phyloP scores from a whole-genome alignment of 2,797 vertebrate species.

The Enteromius treurensis region DNA sequence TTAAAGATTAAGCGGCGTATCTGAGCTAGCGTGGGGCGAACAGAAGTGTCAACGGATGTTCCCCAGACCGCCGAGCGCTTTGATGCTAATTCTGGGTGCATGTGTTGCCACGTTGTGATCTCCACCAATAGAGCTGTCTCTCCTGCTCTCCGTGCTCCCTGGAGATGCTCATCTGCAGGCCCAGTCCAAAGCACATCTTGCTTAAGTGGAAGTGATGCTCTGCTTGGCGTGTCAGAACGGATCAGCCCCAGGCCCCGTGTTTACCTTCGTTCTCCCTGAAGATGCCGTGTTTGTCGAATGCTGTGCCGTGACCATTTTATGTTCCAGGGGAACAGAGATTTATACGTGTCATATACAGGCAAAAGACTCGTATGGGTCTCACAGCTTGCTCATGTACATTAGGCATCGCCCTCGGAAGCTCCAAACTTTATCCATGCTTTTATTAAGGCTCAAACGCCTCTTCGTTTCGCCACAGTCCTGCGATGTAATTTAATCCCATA shows the following conservation, averaged over 20 bases:
- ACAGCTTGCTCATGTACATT: conserved; percentile 22
- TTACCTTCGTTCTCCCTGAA: conserved; percentile 35
- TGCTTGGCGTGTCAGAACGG: conserved; percentile 46
- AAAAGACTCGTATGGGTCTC: not conserved
- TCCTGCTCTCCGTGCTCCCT: conserved; percentile 18
- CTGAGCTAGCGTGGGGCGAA: conserved; percentile 34
- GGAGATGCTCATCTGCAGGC: conserved; percentile 34
- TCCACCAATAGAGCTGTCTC: conserved; percentile 41
- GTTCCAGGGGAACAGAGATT: not conserved
- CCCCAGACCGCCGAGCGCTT: conserved; percentile 29
- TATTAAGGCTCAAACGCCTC: conserved; percentile 51
- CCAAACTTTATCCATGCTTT: conserved; percentile 39
- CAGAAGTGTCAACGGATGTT: conserved; percentile 42
- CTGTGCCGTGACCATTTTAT: not conserved
- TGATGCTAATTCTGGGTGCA: conserved; percentile 54
- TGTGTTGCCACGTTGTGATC: conserved; percentile 47
- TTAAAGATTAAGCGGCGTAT: conserved; percentile 42
- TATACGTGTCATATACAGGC: not conserved
- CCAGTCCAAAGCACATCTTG: conserved; percentile 33
- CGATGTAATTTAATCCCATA: conserved; percentile 59
- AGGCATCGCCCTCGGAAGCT: conserved; percentile 26
- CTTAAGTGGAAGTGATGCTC: conserved; percentile 50
- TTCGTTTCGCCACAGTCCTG: conserved; percentile 40
- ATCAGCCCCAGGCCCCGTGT: conserved; percentile 31
- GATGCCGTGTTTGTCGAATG: not conserved